Evolutionary conservation across 2,797 vertebrate species (phyloP).

Genomic region (Neostethus bicornis): DNA sequence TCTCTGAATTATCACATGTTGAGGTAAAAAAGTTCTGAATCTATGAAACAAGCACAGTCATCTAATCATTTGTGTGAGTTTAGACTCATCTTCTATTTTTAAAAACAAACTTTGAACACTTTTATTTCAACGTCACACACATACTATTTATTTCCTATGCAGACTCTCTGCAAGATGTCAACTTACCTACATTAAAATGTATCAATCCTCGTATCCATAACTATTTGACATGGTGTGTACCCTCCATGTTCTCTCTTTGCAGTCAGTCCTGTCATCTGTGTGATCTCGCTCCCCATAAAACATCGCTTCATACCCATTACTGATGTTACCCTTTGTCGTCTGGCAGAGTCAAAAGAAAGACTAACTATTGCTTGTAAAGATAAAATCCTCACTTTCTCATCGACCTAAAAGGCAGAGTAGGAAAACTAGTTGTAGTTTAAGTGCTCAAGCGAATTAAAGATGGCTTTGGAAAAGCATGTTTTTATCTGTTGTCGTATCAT

Average conservation of each 20-base stretch:
- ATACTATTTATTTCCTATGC: slow-evolving; percentile 45
- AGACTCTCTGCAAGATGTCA: slow-evolving; percentile 26
- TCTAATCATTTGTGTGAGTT: slow-evolving; percentile 20
- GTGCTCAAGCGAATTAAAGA: not conserved
- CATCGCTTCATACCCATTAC: slow-evolving; percentile 21
- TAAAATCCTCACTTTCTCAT: slow-evolving; percentile 5
- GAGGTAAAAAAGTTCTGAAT: slow-evolving; percentile 20
- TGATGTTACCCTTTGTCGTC: slow-evolving; percentile 16
- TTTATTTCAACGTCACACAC: slow-evolving; percentile 46
- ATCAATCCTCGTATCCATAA: slow-evolving; percentile 5
- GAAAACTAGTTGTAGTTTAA: not conserved
- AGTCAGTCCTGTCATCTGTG: slow-evolving; percentile 20
- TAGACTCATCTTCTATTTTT: slow-evolving; percentile 10
- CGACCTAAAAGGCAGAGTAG: slow-evolving; percentile 4
- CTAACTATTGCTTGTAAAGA: slow-evolving; percentile 7
- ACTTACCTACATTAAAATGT: slow-evolving; percentile 23
- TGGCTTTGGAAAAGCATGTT: slow-evolving; percentile 13
- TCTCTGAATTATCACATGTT: slow-evolving; percentile 13
- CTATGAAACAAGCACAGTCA: slow-evolving; percentile 47
- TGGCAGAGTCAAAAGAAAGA: slow-evolving; percentile 6
- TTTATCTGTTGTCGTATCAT: slow-evolving; percentile 25
- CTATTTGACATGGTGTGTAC: slow-evolving; percentile 25
- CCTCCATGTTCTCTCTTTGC: slow-evolving; percentile 34
- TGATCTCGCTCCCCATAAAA: slow-evolving; percentile 34
- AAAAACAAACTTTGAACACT: not conserved